A percentile compares a stretch with the other conserved stretches of the same genome.
Evolutionary conservation across 2,888 invertebrate genomes (phyloP).

Genomic region (Coenonympha arcania): DNA sequence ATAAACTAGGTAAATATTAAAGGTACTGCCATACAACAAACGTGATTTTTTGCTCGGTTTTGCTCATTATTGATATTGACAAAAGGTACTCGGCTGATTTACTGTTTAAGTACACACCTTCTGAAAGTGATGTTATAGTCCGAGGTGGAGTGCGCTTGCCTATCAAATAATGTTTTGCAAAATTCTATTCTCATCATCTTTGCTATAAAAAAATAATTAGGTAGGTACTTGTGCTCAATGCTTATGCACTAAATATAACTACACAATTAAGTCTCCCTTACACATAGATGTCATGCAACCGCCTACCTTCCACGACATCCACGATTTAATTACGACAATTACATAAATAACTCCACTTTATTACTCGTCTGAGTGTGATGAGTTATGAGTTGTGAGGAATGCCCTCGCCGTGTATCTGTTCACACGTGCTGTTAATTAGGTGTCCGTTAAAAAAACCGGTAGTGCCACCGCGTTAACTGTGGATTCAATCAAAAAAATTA

Average conservation of each 20-base stretch:
- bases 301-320: background rate
- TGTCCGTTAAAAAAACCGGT: constrained; percentile 33
- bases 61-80: no score
- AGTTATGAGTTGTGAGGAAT: constrained; percentile 44
- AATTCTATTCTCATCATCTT: no score
- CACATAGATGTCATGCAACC: background rate
- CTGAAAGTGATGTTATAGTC: no score
- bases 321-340: constrained; percentile 17
- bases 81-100: no score
- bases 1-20: no score
- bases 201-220: no score
- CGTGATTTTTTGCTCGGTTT: no score
- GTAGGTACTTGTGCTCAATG: background rate
- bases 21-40: no score
- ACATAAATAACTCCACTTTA: constrained; percentile 20
- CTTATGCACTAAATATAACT: constrained; percentile 1
- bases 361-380: constrained; percentile 49
- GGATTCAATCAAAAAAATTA: no score
- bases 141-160: no score
- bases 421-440: constrained; percentile 63
- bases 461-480: background rate
- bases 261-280: background rate
- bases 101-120: no score
- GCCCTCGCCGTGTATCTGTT: constrained; percentile 46
- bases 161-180: no score